Percentiles rank a stretch among this genome's conserved stretches.
These are phyloP conservation scores for Spodoptera exigua DNA, from an alignment of 2,888 invertebrate genomes.

Conservation along the genomic window DNA sequence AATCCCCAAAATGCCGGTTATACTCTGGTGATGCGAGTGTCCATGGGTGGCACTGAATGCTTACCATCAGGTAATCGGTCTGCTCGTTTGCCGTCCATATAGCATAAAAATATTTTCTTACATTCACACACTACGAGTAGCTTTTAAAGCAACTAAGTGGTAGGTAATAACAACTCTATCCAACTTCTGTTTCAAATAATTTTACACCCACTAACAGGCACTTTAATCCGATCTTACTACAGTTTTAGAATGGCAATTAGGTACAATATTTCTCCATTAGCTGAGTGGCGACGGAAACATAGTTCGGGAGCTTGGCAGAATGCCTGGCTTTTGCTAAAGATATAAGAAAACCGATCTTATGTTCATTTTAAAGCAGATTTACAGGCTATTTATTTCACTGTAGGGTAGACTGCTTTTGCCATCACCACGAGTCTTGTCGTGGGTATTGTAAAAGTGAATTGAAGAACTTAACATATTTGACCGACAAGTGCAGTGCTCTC, in stretches of 20 bases:
- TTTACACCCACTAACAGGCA: slow-evolving; percentile 24
- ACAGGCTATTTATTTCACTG: slow-evolving; percentile 18
- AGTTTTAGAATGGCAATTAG: slow-evolving; percentile 56
- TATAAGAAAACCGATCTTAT: slow-evolving; percentile 4
- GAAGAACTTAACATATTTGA: too few species aligned
- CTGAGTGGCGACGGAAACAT: slow-evolving; percentile 30
- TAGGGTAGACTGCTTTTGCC: too few species aligned
- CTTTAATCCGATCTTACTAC: slow-evolving; percentile 50
- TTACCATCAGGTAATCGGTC: too few species aligned
- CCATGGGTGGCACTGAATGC: too few species aligned
- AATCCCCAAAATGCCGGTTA: too few species aligned
- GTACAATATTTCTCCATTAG: slow-evolving; percentile 58
- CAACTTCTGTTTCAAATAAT: slow-evolving; percentile 42
- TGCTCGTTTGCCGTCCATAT: too few species aligned
- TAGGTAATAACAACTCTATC: not conserved
- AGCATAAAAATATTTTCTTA: not conserved
- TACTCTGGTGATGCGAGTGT: too few species aligned
- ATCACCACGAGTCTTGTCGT: too few species aligned
- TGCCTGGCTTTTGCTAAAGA: slow-evolving; percentile 37
- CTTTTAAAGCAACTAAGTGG: slow-evolving; percentile 12
- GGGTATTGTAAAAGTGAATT: too few species aligned
- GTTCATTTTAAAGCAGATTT: slow-evolving; percentile 8
- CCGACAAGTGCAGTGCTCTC: too few species aligned
- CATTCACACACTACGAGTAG: slow-evolving; percentile 25
- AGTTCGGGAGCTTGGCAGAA: slow-evolving; percentile 49